These are phyloP conservation scores for Lathamus discolor DNA, from an alignment of 2,113 vertebrate genomes.

Conservation along the genomic window DNA sequence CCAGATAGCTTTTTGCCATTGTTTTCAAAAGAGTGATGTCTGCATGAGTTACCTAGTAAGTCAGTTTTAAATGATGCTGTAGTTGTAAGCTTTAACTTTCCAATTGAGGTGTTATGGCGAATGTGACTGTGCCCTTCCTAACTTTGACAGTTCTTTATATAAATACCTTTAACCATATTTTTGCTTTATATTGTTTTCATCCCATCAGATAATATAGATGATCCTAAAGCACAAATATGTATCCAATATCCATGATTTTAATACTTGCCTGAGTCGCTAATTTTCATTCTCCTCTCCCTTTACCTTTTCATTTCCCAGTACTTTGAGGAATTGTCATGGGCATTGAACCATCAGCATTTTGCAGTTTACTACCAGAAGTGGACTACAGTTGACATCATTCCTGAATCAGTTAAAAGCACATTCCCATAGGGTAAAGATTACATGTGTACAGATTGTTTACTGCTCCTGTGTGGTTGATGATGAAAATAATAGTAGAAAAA, in stretches of 20 bases:
- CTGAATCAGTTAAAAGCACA: not conserved
- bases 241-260: not conserved
- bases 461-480: not conserved
- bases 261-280: not conserved
- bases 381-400: not conserved
- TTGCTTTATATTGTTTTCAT: not conserved
- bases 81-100: not conserved
- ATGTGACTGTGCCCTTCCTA: not conserved
- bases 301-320: not conserved
- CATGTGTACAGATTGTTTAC: not conserved
- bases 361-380: not conserved
- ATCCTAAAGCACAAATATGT: not conserved
- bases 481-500: not conserved
- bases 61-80: not conserved
- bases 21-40: not conserved
- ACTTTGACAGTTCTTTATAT: not conserved
- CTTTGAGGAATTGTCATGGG: not conserved
- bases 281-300: not conserved
- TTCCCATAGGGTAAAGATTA: conserved; percentile 4
- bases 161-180: not conserved
- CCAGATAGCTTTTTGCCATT: not conserved
- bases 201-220: not conserved
- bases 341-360: not conserved
- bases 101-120: not conserved
- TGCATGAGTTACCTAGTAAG: not conserved